phyloP scores from a whole-genome alignment of 2,113 vertebrate genomes.

The Bucco capensis region DNA sequence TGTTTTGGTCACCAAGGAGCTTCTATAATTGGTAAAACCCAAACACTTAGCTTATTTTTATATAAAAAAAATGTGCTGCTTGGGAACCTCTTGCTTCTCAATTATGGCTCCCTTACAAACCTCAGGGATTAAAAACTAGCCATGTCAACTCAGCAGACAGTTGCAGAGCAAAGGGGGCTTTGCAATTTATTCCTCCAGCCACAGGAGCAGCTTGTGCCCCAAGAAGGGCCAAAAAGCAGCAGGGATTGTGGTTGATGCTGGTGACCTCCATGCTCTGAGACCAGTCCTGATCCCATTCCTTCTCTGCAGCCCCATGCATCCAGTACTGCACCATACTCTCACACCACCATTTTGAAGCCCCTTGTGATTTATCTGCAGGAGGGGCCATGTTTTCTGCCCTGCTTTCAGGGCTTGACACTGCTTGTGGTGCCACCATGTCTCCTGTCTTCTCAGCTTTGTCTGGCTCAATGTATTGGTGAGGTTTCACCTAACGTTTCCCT shows the following conservation, averaged over 20 bases:
- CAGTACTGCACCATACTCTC: too few species aligned
- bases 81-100: neutral
- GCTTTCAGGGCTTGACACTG: neutral
- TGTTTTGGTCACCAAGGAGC: neutral
- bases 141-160: neutral
- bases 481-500: neutral
- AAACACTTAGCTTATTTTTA: neutral
- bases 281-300: rapidly evolving
- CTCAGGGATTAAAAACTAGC: neutral
- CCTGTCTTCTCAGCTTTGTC: neutral
- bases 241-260: neutral
- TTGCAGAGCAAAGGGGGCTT: neutral
- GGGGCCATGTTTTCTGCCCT: neutral
- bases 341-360: rapidly evolving
- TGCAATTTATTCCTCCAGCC: rapidly evolving
- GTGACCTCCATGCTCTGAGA: rapidly evolving
- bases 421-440: neutral
- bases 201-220: rapidly evolving
- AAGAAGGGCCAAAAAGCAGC: rapidly evolving
- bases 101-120: neutral
- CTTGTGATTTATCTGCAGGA: neutral
- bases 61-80: neutral
- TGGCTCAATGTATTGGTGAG: neutral
- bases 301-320: rapidly evolving
- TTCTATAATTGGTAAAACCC: neutral